These are phyloP conservation scores for Osmerus eperlanus DNA, from an alignment of 2,113 vertebrate genomes.

Conservation along the genomic window DNA sequence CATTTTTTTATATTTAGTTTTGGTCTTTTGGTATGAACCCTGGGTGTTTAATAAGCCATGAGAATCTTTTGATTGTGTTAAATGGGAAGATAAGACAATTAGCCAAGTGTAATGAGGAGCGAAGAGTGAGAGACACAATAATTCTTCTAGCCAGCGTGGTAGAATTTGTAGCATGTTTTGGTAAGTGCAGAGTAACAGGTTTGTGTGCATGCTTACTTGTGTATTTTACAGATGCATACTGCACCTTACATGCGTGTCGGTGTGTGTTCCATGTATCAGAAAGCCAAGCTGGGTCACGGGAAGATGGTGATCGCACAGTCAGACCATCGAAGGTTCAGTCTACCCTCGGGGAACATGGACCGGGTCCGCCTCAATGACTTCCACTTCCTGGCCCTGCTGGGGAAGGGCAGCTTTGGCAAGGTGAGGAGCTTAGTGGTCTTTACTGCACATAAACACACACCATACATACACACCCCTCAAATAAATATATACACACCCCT, in stretches of 20 bases:
- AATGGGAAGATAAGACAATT: background rate
- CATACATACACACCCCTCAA: no score
- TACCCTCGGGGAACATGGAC: conserved; percentile 88
- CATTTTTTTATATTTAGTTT: background rate
- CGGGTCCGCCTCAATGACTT: conserved; percentile 89
- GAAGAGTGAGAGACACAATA: background rate
- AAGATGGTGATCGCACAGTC: conserved; percentile 90
- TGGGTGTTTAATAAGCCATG: no score
- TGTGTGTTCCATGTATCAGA: conserved; percentile 69
- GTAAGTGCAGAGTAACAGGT: background rate
- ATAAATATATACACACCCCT: no score
- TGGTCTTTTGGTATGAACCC: background rate
- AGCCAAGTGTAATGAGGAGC: background rate
- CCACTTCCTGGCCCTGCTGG: conserved; percentile 94
- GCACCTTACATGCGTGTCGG: background rate
- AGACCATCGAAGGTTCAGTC: conserved; percentile 80
- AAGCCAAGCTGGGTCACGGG: conserved; percentile 93
- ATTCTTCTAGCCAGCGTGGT: background rate
- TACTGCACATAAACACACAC: no score
- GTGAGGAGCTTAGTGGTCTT: conserved; percentile 60
- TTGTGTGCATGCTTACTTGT: background rate
- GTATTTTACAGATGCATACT: background rate
- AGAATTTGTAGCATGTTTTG: background rate
- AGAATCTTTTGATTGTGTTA: background rate
- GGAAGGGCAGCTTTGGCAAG: conserved; percentile 98